Conservation (phyloP, 2,888 invertebrate genomes). For the Pollenia griseotomentosa region DNA sequence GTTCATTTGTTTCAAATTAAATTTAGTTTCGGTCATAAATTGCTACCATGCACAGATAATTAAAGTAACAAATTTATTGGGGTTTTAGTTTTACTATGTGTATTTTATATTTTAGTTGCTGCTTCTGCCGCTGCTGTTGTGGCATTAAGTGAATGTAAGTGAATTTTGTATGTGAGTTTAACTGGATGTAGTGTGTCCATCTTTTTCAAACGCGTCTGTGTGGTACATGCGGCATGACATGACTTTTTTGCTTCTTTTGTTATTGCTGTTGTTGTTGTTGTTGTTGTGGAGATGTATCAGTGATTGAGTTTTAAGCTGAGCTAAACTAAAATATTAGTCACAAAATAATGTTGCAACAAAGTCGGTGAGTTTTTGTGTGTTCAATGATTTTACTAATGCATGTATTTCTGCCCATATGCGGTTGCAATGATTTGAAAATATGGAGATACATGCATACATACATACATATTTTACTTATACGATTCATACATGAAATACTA, state of each 20-base stretch:
- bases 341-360: slow-evolving; percentile 29
- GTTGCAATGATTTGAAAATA: slow-evolving; percentile 51
- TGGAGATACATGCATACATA: not conserved
- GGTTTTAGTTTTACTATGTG: slow-evolving; percentile 33
- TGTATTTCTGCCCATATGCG: slow-evolving; percentile 5
- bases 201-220: not conserved
- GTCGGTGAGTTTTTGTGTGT: slow-evolving; percentile 5
- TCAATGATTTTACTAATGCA: slow-evolving; percentile 47
- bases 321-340: slow-evolving; percentile 59
- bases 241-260: slow-evolving; percentile 23
- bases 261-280: not conserved
- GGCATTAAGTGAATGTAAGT: slow-evolving; percentile 54
- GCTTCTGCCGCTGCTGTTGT: slow-evolving; percentile 1
- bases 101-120: slow-evolving; percentile 13
- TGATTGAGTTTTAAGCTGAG: slow-evolving; percentile 66
- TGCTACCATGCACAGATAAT: slow-evolving; percentile 70
- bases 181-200: not conserved
- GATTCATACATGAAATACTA: not conserved
- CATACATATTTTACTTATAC: slow-evolving; percentile 9
- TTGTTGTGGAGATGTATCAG: slow-evolving; percentile 31
- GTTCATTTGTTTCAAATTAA: slow-evolving; percentile 70
- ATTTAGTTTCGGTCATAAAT: slow-evolving; percentile 72
- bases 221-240: slow-evolving; percentile 29
- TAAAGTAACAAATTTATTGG: slow-evolving; percentile 73
- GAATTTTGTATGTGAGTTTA: slow-evolving; percentile 40